phyloP scores from a whole-genome alignment of 2,888 invertebrate species.

The Rosalia funebris region DNA sequence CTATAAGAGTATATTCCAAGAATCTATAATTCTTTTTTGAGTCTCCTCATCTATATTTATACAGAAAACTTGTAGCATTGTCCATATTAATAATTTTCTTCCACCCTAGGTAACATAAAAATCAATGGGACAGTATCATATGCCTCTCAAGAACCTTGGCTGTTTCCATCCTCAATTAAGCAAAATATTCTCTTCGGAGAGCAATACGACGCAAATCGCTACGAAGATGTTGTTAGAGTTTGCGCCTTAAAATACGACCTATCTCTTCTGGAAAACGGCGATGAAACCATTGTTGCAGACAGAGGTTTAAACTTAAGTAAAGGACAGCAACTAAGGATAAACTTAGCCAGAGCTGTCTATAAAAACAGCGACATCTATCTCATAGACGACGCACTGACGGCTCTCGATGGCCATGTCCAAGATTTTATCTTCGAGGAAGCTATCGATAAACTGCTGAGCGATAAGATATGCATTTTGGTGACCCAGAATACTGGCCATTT shows the following conservation, averaged over 20 bases:
- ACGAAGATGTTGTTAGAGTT: constrained; percentile 69
- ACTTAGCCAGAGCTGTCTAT: constrained; percentile 79
- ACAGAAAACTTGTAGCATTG: too few relatives aligned
- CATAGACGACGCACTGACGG: constrained; percentile 66
- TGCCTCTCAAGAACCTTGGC: constrained; percentile 72
- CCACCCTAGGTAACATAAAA: constrained; percentile 26
- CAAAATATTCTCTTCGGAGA: constrained; percentile 83
- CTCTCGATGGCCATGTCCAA: constrained; percentile 48
- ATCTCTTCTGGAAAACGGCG: constrained; percentile 76
- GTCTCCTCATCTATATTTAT: too few relatives aligned
- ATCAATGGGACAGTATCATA: constrained; percentile 67
- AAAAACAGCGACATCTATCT: constrained; percentile 79
- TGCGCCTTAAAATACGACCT: constrained; percentile 76
- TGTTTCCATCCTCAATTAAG: constrained; percentile 69
- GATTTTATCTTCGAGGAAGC: constrained; percentile 48
- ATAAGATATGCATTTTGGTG: constrained; percentile 48
- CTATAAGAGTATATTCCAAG: too few relatives aligned
- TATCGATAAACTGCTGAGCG: constrained; percentile 48
- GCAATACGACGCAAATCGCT: constrained; percentile 67
- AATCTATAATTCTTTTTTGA: too few relatives aligned
- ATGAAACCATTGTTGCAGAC: constrained; percentile 81
- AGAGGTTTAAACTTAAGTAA: constrained; percentile 81
- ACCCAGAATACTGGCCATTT: constrained; percentile 49
- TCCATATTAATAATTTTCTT: not conserved
- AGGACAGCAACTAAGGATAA: constrained; percentile 82